phyloP scores from a whole-genome alignment of 2,888 invertebrate species.

The Desoria tigrina region DNA sequence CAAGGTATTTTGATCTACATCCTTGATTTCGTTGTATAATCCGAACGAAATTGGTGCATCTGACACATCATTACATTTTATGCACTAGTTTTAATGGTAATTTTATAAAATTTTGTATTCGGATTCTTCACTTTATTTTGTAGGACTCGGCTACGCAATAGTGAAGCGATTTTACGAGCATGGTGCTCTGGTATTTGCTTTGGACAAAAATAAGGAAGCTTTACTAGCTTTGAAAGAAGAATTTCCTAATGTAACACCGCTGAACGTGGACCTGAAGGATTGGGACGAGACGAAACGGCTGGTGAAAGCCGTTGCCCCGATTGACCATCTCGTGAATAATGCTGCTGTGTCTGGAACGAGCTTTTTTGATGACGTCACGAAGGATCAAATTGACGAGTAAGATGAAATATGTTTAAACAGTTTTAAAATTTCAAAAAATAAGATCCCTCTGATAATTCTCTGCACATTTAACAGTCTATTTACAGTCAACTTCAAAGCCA shows the following conservation, averaged over 20 bases:
- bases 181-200: conserved; percentile 72
- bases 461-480: conserved; percentile 57
- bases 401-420: not conserved
- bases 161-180: conserved; percentile 42
- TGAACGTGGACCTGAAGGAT: conserved; percentile 71
- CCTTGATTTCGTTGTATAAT: no score
- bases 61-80: not conserved
- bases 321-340: conserved; percentile 87
- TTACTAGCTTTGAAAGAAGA: conserved; percentile 67
- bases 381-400: conserved; percentile 72
- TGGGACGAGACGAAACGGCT: conserved; percentile 72
- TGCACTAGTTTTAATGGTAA: conserved; percentile 26
- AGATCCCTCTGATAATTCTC: not conserved
- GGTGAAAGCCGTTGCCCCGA: conserved; percentile 65
- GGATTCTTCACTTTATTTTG: not conserved
- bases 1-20: no score
- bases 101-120: conserved; percentile 15
- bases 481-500: conserved; percentile 78
- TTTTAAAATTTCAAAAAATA: not conserved
- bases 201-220: conserved; percentile 69
- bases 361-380: conserved; percentile 69
- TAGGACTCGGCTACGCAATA: conserved; percentile 41
- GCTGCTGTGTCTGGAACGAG: conserved; percentile 74
- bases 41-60: not conserved
- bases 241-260: conserved; percentile 64